A percentile compares a stretch with the other conserved stretches of the same genome.
phyloP scores from a whole-genome alignment of 2,888 invertebrate genomes.

The Laothoe populi region DNA sequence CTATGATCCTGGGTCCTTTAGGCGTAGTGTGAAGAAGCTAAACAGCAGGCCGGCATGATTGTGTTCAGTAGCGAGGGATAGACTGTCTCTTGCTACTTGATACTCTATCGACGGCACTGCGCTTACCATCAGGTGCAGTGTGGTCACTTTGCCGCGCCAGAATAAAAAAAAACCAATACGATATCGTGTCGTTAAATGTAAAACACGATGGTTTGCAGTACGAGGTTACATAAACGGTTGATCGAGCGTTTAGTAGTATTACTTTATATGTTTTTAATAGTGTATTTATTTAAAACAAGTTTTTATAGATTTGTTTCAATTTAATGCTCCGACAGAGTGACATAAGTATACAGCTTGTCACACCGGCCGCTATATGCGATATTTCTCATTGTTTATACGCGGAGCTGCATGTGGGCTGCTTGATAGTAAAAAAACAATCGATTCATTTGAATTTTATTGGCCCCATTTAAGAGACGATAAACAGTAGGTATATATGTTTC shows the following conservation, averaged over 20 bases:
- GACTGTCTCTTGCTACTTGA: no score
- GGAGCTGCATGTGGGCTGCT: constrained; percentile 56
- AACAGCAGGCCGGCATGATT: no score
- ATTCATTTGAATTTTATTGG: constrained; percentile 39
- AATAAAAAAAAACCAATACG: not conserved
- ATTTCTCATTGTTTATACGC: constrained; percentile 52
- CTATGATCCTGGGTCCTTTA: no score
- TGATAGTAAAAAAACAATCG: constrained; percentile 44
- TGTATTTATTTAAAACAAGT: constrained; percentile 60
- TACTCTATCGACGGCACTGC: no score
- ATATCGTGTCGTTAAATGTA: constrained; percentile 1
- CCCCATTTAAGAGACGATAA: constrained; percentile 25
- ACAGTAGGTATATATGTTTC: constrained; percentile 23
- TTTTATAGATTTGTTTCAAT: constrained; percentile 57
- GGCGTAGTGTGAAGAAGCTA: no score
- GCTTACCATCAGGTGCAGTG: no score
- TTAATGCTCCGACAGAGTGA: constrained; percentile 48
- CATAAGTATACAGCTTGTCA: constrained; percentile 43
- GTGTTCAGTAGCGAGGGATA: no score
- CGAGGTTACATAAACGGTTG: constrained; percentile 17
- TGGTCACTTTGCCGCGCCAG: no score
- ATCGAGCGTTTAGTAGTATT: constrained; percentile 18
- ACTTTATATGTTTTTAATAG: constrained; percentile 55
- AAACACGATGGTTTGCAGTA: not conserved
- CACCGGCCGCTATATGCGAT: constrained; percentile 54